Base-by-base conservation (phyloP, 2,888 invertebrate species). In the Thelaira solivaga region DNA sequence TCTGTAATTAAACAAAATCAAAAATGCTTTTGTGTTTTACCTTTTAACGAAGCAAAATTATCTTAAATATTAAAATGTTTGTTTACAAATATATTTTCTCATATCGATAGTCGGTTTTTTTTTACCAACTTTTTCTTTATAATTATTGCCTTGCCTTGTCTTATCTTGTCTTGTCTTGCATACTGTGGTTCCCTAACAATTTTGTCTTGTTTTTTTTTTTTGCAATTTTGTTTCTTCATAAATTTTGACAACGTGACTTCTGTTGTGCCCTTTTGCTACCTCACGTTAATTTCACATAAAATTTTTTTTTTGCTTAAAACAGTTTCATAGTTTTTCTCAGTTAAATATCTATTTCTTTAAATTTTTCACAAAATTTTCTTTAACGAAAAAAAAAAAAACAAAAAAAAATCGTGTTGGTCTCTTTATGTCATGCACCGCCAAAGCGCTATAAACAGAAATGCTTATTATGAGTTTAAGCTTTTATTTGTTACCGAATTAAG, bases 251-350 rank as follows among this genome's bases (percentile, higher is more conserved):
- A 78, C 78, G 74, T 78, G 78, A 74, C 74, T 78, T 69, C 65
- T 78, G 65, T 69, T 53, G 45, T 78, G 78, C 69, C 78, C 78
- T 78, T 78, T 78, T 78, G 78, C 74, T 74, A 78, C 74, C 69
- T 65, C 74, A 78, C 78, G 78, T 74, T 74, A 71, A 71, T 55
- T 78, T 74, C 69, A 65, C 73, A 69, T 74, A 65, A 45, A 78
- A 64, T 74, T 74, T n/a, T n/a, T n/a, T n/a, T n/a, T n/a, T 68
- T 18, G 11, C 34, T 45, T 34, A 45, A 20, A n/a, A 8, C 34
- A 53, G 36, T 74, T 67, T 61, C 39, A 67, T 24, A 49, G 65
- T 22, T 61, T 61, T 64, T 59, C 26, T n/a, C 26, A 22, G 41
- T 62, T 22, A 18, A n/a, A 24, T 41, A 41, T 20, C 45, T 43